phyloP scores from a whole-genome alignment of 2,797 vertebrate species.

The Zenarchopterus dispar region DNA sequence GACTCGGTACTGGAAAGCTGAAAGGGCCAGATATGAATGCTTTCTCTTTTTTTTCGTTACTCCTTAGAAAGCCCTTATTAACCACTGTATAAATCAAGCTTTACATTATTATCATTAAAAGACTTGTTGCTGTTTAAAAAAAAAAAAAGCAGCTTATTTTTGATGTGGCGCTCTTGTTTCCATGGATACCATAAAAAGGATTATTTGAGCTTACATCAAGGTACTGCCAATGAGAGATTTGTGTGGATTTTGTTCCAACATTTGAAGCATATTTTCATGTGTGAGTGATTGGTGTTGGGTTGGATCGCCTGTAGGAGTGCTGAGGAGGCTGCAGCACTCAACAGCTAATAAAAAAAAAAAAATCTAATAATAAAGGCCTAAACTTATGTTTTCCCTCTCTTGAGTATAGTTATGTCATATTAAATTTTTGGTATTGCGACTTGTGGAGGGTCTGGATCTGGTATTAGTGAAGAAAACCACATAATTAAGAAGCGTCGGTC shows the following conservation, averaged over 20 bases:
- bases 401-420: too few relatives aligned
- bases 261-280: not conserved
- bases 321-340: too few relatives aligned
- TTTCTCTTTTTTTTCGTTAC: not conserved
- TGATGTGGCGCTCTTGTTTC: conserved; percentile 9
- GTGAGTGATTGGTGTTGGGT: too few relatives aligned
- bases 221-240: not conserved
- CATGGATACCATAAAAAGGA: conserved; percentile 9
- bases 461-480: too few relatives aligned
- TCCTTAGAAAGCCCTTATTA: not conserved
- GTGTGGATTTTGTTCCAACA: not conserved
- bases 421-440: too few relatives aligned
- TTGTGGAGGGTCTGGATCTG: too few relatives aligned
- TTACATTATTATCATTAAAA: not conserved
- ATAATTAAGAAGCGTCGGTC: too few relatives aligned
- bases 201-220: not conserved
- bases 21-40: not conserved
- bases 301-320: too few relatives aligned
- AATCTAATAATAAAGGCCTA: too few relatives aligned
- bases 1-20: conserved; percentile 1
- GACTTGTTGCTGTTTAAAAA: not conserved
- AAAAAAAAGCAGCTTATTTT: not conserved
- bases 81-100: not conserved
- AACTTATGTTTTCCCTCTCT: too few relatives aligned
- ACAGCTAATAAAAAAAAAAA: too few relatives aligned